Conservation (phyloP, 2,113 vertebrate species). For the Dipodomys merriami region DNA sequence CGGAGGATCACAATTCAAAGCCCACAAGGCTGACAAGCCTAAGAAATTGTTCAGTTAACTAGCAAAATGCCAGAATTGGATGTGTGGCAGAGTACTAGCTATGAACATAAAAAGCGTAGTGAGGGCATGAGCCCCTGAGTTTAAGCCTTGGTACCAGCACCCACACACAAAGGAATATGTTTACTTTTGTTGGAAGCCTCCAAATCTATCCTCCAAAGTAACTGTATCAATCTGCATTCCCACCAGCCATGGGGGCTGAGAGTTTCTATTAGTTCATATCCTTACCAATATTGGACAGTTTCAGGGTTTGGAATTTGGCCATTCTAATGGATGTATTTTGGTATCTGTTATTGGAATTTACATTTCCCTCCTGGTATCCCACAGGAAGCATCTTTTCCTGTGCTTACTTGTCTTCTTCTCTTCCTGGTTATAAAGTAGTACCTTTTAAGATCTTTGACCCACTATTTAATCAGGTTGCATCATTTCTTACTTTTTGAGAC, state of each 20-base stretch:
- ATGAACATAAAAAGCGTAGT: no score
- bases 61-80: no score
- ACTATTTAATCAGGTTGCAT: neutral
- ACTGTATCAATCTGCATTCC: neutral
- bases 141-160: no score
- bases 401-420: neutral
- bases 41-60: no score
- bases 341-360: neutral
- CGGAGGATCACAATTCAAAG: no score
- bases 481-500: neutral
- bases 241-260: neutral
- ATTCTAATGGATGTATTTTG: neutral
- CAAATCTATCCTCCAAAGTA: neutral
- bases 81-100: no score
- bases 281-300: neutral
- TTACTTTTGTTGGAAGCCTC: neutral
- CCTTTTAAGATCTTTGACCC: neutral
- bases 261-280: neutral
- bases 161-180: neutral
- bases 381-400: neutral
- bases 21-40: no score
- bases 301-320: neutral
- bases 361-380: neutral
- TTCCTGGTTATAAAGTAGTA: neutral
- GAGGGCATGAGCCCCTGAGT: no score